Percentiles rank a stretch among this genome's conserved stretches.
phyloP scores from a whole-genome alignment of 2,797 vertebrate species.

The Microctenopoma lineatum region DNA sequence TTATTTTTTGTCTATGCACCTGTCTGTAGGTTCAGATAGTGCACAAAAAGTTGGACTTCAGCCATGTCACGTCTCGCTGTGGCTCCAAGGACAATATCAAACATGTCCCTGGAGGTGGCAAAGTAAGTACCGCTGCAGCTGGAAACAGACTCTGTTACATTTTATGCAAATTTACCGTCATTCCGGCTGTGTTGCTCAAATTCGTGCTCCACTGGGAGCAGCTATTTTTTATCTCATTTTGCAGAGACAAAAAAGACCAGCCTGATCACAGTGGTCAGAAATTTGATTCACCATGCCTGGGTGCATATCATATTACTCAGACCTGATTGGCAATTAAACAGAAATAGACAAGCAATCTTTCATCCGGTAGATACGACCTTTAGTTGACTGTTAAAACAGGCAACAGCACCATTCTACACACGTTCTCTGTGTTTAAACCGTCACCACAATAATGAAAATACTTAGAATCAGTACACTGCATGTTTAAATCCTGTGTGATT shows the following conservation, averaged over 20 bases:
- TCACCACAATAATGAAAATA: neutral
- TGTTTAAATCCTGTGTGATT: neutral
- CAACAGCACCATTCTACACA: neutral
- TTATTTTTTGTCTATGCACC: constrained; percentile 64
- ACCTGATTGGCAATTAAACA: neutral
- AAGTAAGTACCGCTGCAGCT: constrained; percentile 89
- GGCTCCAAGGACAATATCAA: constrained; percentile 99
- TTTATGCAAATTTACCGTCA: constrained; percentile 27
- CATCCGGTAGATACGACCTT: neutral
- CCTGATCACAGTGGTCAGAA: neutral
- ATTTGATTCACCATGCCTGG: constrained; percentile 1
- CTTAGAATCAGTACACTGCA: neutral
- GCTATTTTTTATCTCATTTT: neutral
- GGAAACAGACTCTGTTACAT: constrained; percentile 33
- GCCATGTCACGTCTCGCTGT: constrained; percentile 99
- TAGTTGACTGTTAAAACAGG: neutral
- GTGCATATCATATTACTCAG: neutral
- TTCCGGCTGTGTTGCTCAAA: constrained; percentile 16
- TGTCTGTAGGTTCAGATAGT: constrained; percentile 95
- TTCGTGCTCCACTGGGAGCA: constrained; percentile 6
- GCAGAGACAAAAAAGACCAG: neutral
- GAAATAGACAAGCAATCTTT: neutral
- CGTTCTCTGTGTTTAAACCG: neutral
- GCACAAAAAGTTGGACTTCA: constrained; percentile 99
- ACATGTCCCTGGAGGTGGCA: constrained; percentile 99